Conservation (phyloP, 2,113 vertebrate genomes). For the Lophura nycthemera region DNA sequence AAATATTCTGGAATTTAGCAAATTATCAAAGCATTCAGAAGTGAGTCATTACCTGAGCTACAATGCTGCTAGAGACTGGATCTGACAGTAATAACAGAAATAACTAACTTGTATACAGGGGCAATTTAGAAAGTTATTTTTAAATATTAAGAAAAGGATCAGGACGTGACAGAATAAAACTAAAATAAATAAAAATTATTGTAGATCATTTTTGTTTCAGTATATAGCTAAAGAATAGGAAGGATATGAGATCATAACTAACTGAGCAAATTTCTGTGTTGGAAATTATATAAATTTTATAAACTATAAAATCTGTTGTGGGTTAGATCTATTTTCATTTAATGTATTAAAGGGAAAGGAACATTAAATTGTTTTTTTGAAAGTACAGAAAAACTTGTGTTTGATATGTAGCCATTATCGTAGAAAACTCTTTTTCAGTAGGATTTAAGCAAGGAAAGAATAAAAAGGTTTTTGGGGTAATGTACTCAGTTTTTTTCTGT, state of each 20-base stretch:
- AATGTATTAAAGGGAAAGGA: neutral
- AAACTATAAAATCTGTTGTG: neutral
- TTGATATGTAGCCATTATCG: neutral
- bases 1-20: conserved; percentile 47
- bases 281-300: neutral
- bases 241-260: neutral
- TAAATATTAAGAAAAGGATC: neutral
- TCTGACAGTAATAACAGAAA: conserved; percentile 32
- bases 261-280: neutral
- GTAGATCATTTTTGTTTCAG: conserved; percentile 29
- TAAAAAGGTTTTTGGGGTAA: neutral
- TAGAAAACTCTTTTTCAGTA: neutral
- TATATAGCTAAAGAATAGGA: neutral
- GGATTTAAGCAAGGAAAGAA: conserved; percentile 38
- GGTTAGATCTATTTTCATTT: neutral
- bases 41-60: conserved; percentile 51
- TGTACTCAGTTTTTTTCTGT: neutral
- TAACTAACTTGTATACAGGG: conserved; percentile 7
- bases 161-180: conserved; percentile 32
- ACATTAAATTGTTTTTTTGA: neutral
- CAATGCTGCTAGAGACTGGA: conserved; percentile 19
- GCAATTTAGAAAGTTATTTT: conserved; percentile 39
- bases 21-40: conserved; percentile 42
- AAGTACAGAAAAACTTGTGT: neutral
- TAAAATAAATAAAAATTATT: conserved; percentile 32